Percentiles rank a stretch among this genome's conserved stretches.
phyloP scores from a whole-genome alignment of 2,113 vertebrate genomes.

The Macrotis lagotis region DNA sequence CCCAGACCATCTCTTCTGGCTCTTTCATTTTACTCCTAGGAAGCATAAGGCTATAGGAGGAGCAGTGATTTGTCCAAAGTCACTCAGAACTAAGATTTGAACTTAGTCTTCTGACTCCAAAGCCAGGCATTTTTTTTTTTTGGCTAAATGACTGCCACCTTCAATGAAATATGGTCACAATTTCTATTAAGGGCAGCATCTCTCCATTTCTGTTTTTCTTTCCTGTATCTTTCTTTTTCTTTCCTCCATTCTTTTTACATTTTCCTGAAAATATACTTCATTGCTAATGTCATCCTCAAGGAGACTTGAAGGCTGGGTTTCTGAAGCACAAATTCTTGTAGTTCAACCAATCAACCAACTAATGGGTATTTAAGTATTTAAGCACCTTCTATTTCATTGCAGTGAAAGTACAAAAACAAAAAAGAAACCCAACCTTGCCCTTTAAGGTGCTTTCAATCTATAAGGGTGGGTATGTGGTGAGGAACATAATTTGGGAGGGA shows the following conservation, averaged over 20 bases:
- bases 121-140: background rate
- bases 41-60: background rate
- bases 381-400: background rate
- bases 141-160: background rate
- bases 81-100: background rate
- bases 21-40: background rate
- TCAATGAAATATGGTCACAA: background rate
- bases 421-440: background rate
- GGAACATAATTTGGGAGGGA: background rate
- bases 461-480: background rate
- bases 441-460: background rate
- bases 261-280: background rate
- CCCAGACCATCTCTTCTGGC: background rate
- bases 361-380: background rate
- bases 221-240: background rate
- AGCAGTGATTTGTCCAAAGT: background rate
- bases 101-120: background rate
- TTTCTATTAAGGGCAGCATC: background rate
- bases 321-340: background rate
- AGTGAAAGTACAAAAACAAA: background rate
- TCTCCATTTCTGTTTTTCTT: background rate
- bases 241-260: background rate
- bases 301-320: background rate
- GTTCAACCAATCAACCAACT: background rate
- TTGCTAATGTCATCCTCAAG: background rate